These are phyloP conservation scores for Schlechtendalia chinensis DNA, from an alignment of 1,140 invertebrate species.

Conservation along the genomic window DNA sequence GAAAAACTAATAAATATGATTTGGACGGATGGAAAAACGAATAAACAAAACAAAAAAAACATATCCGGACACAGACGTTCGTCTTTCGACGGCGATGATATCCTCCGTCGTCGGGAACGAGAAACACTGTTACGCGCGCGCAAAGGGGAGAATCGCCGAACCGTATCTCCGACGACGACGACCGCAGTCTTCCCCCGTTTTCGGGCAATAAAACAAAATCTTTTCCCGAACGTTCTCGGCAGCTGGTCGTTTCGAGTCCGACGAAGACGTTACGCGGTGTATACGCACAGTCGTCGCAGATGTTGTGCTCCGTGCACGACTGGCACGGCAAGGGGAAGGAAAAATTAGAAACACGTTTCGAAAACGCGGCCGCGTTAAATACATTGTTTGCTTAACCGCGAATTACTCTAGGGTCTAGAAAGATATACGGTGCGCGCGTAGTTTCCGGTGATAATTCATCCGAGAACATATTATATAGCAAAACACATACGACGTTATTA, in stretches of 20 bases:
- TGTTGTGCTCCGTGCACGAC: neutral
- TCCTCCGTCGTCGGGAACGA: conserved; percentile 20
- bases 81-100: conserved; percentile 12
- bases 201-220: conserved; percentile 40
- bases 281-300: conserved; percentile 8
- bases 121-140: neutral
- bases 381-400: conserved; percentile 33
- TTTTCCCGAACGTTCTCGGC: conserved; percentile 33
- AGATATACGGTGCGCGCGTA: no score
- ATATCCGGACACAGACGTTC: conserved; percentile 19
- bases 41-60: no score
- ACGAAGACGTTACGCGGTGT: neutral
- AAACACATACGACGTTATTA: no score
- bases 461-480: neutral
- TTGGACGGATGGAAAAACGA: no score
- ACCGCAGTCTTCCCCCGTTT: neutral
- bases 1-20: no score
- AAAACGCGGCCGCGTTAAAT: conserved; percentile 33
- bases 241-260: conserved; percentile 13
- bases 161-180: conserved; percentile 16
- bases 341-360: conserved; percentile 46
- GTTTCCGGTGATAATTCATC: conserved; percentile 17
- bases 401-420: conserved; percentile 9
- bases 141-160: neutral
- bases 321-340: neutral